Evolutionary conservation across 2,888 invertebrate genomes (phyloP), one percentile per base, ranked within the genome.

Genomic region (Tinea semifulvella): DNA sequence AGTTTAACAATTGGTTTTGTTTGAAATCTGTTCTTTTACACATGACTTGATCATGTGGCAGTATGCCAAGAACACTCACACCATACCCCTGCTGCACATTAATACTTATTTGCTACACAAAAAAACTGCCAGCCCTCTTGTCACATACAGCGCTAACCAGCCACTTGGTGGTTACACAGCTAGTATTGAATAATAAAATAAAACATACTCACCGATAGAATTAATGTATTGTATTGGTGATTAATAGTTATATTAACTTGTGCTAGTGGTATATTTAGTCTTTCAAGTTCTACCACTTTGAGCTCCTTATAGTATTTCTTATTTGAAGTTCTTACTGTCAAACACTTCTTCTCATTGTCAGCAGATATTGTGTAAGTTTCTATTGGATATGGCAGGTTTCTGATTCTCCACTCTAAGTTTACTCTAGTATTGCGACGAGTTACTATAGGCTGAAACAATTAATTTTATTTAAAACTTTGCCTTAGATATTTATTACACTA

Each of bases 291-390:
- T 7, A 89, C 89, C 19, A 91, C 73, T 25, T 65, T 57, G 7
- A 93, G 72, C 53, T 85, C 87, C 58, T 92, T 93, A 56, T 83
- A 93, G 68, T 91, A 93, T 53, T 93, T 93, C 60, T 91, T 92
- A 64, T 93, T 93, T 2, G 82, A 85, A 8, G 93, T 93, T 46
- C 88, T 82, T 2, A 93, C 84, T 17, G 86, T 71, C 44, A 93
- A 85, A 46, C 76, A 79, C 48, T 83, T 86, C 28, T 85, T 84
- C 44, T 88, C 85, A 50, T 81, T 68, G 49, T 89, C 86, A 1
- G 85, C 88, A 43, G 80, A 84, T 2, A 93, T 86, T 2, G 85
- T 84, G 62, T 91, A 93, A 0, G 85, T 85, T 51, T 88, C 85
- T 48, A 89, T 74, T 0, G 90, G 82, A 66, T 91, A 92, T 0